phyloP scores from a whole-genome alignment of 1,140 invertebrate species.

The Ephestia elutella region DNA sequence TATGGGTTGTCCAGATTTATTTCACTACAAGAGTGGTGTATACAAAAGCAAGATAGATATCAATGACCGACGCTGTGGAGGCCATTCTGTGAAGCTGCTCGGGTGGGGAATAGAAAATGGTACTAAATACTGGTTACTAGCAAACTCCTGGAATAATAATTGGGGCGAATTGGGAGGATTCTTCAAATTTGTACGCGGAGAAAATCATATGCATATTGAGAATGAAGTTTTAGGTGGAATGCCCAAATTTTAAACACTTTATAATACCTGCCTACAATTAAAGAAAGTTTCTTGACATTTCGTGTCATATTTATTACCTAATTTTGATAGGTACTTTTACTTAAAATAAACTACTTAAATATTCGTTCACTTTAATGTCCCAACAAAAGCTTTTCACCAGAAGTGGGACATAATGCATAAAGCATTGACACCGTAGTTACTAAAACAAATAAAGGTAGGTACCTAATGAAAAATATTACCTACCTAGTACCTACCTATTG shows the following conservation, averaged over 20 bases:
- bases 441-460: too few relatives aligned
- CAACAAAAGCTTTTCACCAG: too few relatives aligned
- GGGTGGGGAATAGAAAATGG: constrained; percentile 87
- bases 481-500: too few relatives aligned
- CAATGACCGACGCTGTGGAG: constrained; percentile 80
- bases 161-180: constrained; percentile 81
- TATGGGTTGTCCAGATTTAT: constrained; percentile 88
- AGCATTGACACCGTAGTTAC: too few relatives aligned
- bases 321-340: background rate
- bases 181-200: background rate
- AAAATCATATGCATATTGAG: background rate
- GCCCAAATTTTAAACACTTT: background rate
- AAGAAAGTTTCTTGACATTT: background rate
- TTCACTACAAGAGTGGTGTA: constrained; percentile 87
- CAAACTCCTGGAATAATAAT: constrained; percentile 93
- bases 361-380: too few relatives aligned
- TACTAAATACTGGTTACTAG: constrained; percentile 88
- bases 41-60: constrained; percentile 80
- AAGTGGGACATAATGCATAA: too few relatives aligned
- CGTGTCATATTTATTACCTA: background rate
- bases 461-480: too few relatives aligned
- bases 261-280: too few relatives aligned
- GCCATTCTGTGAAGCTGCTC: constrained; percentile 89
- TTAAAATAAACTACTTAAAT: too few relatives aligned
- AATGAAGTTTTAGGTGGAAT: background rate